Conservation (phyloP, 92 coral and sea anemone genomes). For the Bergia sp. region DNA sequence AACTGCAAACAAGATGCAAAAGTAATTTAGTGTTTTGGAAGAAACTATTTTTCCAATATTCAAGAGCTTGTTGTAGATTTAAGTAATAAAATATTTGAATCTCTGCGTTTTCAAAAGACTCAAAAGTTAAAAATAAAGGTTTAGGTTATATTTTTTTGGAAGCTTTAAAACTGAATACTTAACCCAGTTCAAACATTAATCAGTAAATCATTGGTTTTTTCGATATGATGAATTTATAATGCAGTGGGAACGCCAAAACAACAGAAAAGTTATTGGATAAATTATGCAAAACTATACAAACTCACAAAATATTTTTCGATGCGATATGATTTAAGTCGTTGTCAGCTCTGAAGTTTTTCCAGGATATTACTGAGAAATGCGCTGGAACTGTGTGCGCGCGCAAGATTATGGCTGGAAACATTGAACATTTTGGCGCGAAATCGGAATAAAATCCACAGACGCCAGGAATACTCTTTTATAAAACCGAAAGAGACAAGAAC, state of each 20-base stretch:
- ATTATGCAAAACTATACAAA: background rate
- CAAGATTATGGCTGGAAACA: background rate
- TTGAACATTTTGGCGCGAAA: background rate
- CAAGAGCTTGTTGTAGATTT: background rate
- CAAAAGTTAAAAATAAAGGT: background rate
- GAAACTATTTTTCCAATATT: no score
- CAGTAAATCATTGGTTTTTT: background rate
- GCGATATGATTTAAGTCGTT: background rate
- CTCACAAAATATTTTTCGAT: background rate
- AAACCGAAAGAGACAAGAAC: background rate
- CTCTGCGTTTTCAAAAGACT: background rate
- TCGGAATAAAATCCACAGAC: background rate
- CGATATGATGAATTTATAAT: no score
- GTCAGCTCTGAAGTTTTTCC: background rate
- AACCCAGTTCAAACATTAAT: background rate
- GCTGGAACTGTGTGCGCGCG: background rate
- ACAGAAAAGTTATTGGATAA: background rate
- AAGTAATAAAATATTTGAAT: no score
- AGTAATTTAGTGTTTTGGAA: background rate
- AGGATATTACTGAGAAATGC: background rate
- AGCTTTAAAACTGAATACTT: background rate
- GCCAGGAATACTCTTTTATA: background rate
- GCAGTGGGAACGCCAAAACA: background rate
- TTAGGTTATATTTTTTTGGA: no score
- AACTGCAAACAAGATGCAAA: background rate